Percentiles rank a stretch among this genome's conserved stretches.
These are phyloP conservation scores for Sycophila sp. DNA, from an alignment of 1,140 invertebrate genomes.

Conservation along the genomic window DNA sequence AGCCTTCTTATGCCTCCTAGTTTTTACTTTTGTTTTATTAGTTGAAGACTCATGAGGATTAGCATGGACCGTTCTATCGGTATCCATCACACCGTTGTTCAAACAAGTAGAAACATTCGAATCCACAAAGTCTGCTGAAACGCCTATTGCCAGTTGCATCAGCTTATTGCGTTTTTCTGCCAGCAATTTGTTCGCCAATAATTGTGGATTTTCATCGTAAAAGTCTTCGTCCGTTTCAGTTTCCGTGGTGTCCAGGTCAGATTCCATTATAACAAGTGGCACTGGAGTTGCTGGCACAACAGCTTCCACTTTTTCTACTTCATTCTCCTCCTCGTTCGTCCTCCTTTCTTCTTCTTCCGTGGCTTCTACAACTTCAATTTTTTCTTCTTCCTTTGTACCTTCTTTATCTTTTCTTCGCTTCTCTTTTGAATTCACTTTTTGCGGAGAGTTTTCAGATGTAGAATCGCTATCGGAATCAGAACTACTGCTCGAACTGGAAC, in stretches of 20 bases:
- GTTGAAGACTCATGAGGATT: conserved; percentile 10
- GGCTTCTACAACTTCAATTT: conserved; percentile 30
- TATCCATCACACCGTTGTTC: conserved; percentile 70
- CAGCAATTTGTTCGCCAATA: conserved; percentile 74
- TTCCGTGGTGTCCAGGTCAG: conserved; percentile 84
- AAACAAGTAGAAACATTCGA: conserved; percentile 54
- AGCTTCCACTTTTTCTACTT: conserved; percentile 7
- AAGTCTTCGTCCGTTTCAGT: conserved; percentile 88
- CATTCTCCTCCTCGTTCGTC: conserved; percentile 24
- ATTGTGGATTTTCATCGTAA: conserved; percentile 83
- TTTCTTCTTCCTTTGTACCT: conserved; percentile 41
- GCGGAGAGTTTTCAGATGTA: conserved; percentile 66
- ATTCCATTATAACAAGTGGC: conserved; percentile 70
- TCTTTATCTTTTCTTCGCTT: conserved; percentile 58
- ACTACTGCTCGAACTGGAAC: conserved; percentile 73
- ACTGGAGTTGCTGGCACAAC: conserved; percentile 29
- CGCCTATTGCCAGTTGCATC: conserved; percentile 68
- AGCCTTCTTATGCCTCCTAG: conserved; percentile 69
- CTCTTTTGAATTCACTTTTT: conserved; percentile 47
- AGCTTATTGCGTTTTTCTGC: conserved; percentile 79
- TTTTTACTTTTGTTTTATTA: conserved; percentile 67
- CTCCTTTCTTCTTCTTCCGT: conserved; percentile 29
- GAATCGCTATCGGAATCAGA: conserved; percentile 78
- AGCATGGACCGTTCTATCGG: conserved; percentile 35
- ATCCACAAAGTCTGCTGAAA: conserved; percentile 52